Evolutionary conservation across 2,113 vertebrate genomes (phyloP).

Genomic region (Erythrocercus mccallii): DNA sequence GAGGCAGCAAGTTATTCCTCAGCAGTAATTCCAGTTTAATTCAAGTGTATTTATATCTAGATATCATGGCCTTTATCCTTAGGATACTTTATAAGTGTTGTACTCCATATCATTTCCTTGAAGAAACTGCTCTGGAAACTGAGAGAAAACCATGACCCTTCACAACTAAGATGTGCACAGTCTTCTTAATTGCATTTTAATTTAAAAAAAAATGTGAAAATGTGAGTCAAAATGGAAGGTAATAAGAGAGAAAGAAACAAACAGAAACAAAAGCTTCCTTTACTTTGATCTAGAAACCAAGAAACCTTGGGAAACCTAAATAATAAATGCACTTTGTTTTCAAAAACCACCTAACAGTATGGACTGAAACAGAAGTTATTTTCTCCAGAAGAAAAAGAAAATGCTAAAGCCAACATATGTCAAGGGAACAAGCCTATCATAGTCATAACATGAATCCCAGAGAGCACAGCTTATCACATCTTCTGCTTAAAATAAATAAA

Average conservation of each 20-base stretch:
- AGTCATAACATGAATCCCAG: background rate
- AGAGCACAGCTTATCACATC: background rate
- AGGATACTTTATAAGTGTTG: background rate
- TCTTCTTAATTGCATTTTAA: background rate
- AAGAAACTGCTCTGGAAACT: background rate
- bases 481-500: background rate
- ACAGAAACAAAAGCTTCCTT: background rate
- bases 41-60: background rate
- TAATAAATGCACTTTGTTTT: background rate
- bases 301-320: background rate
- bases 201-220: background rate
- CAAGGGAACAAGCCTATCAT: background rate
- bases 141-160: background rate
- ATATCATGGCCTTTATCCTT: background rate
- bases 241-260: background rate
- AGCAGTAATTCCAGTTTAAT: background rate
- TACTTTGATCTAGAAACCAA: background rate
- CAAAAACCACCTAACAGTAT: background rate
- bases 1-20: rapidly evolving
- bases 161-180: background rate
- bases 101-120: background rate
- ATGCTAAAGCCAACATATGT: background rate
- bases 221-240: background rate
- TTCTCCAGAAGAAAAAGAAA: background rate
- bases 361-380: background rate